A percentile compares a stretch with the other conserved stretches of the same genome.
Conservation (phyloP, 2,888 invertebrate genomes). For the Nudaria mundana region DNA sequence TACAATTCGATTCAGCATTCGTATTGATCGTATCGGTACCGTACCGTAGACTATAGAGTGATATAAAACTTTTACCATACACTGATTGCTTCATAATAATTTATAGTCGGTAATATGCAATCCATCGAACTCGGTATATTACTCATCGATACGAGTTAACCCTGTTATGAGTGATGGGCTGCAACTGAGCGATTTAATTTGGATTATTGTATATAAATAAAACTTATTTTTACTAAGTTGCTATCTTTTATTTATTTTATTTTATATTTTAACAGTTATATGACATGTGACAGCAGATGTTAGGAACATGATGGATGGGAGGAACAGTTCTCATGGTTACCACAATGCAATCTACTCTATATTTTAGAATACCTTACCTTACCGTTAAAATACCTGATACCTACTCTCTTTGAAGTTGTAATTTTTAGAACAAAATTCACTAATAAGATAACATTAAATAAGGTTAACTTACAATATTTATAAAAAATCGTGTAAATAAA, state of each 20-base stretch:
- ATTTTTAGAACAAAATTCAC: too few relatives aligned
- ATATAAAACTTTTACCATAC: constrained; percentile 65
- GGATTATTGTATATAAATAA: constrained; percentile 36
- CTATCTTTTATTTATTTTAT: constrained; percentile 10
- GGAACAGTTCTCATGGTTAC: too few relatives aligned
- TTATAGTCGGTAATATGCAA: constrained; percentile 72
- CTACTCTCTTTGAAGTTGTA: too few relatives aligned
- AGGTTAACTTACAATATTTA: too few relatives aligned
- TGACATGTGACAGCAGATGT: too few relatives aligned
- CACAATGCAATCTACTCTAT: too few relatives aligned
- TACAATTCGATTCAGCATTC: too few relatives aligned
- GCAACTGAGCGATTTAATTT: constrained; percentile 49
- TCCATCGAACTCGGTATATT: constrained; percentile 65
- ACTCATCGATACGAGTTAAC: constrained; percentile 58
- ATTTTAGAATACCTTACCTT: too few relatives aligned
- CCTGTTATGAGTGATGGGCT: constrained; percentile 48
- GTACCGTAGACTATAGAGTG: constrained; percentile 38
- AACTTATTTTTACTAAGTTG: constrained; percentile 17
- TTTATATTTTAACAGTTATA: constrained; percentile 3
- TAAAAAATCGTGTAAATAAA: too few relatives aligned
- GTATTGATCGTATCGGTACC: constrained; percentile 18
- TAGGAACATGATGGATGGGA: too few relatives aligned
- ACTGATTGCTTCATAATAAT: constrained; percentile 79
- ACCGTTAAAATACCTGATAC: too few relatives aligned
- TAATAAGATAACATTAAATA: too few relatives aligned